Evolutionary conservation across 2,113 vertebrate species (phyloP), one percentile per base, ranked within the genome.

Genomic region (Synodontis membranacea): DNA sequence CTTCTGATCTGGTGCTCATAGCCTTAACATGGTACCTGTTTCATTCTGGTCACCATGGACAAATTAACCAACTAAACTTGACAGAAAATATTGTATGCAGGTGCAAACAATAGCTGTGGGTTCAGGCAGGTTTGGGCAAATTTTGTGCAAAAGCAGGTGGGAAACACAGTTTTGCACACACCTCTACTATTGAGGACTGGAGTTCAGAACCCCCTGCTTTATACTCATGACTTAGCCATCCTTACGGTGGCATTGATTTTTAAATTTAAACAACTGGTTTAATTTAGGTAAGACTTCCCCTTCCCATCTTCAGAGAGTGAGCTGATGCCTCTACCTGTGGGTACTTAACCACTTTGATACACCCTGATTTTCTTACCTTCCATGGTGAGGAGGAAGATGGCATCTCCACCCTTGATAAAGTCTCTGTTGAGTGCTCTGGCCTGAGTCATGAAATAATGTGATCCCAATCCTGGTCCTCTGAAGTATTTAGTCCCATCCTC

Each of bases 321-420:
- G 74, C 15, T 74, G 39, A 74, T 28, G 42, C 42, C 11, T 28
- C 10, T 74, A 46, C 23, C 5, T 39, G 17, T 34, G 17, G 28
- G 7, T 39, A 56, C 31, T 2, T 79, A n/a, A 37, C 25, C 48
- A 39, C 3, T 4, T 54, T 54, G 50, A 9, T 34, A 9, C 48
- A 0, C 15, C 75, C 48, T 19, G 9, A 11, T n/a, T 74, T 48
- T 37, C 74, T 89, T 93, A 98, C 97, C 96, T 92, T 97, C 95
- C 81, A 96, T 56, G 15, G 95, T 96, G 89, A 97, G 68, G 72
- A 98, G 94, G 84, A 97, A 93, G 88, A 93, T 97, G 90, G 93
- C 92, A 23, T 96, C 79, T 8, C 95, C 92, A 46, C 95, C 96
- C 91, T 97, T 98, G 86, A 97, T 95, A 91, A 95, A 98, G 74